A percentile compares a stretch with the other conserved stretches of the same genome.
Conservation (phyloP, 2,797 vertebrate species). For the Enteromius treurensis region DNA sequence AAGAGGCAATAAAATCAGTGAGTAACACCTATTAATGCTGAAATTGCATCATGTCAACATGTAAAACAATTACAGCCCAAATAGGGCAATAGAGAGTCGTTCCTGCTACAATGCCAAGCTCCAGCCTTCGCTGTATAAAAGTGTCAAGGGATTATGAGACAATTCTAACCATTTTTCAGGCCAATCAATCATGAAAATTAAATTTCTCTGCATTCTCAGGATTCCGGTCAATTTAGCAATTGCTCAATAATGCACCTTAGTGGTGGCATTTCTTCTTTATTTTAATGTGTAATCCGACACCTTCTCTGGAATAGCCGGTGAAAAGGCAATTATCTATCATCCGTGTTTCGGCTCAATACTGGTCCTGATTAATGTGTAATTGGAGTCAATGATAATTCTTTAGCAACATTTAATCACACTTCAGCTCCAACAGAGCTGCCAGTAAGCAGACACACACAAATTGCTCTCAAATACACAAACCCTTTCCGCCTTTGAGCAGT, state of each 20-base stretch:
- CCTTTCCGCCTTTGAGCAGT: conserved; percentile 8
- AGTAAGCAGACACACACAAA: conserved; percentile 27
- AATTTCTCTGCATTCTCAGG: neutral
- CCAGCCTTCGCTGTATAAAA: neutral
- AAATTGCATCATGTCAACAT: conserved; percentile 26
- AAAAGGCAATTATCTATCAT: conserved; percentile 46
- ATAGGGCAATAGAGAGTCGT: neutral
- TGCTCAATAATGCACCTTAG: neutral
- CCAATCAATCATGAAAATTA: neutral
- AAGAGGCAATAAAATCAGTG: neutral
- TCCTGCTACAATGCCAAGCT: neutral
- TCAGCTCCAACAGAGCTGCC: conserved; percentile 22
- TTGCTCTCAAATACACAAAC: conserved; percentile 14
- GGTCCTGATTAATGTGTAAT: conserved; percentile 34
- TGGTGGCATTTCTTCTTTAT: conserved; percentile 9
- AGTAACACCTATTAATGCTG: conserved; percentile 16
- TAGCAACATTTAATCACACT: conserved; percentile 35
- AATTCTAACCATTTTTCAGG: neutral
- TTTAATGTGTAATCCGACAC: conserved; percentile 20
- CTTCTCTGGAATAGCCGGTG: neutral
- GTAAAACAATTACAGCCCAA: conserved; percentile 10
- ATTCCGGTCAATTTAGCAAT: neutral
- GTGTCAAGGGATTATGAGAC: neutral
- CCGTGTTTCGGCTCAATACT: conserved; percentile 24
- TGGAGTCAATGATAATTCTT: conserved; percentile 46